Evolutionary conservation across 2,888 invertebrate species (phyloP), one percentile per base, ranked within the genome.

Genomic region (Lathronympha strigana): DNA sequence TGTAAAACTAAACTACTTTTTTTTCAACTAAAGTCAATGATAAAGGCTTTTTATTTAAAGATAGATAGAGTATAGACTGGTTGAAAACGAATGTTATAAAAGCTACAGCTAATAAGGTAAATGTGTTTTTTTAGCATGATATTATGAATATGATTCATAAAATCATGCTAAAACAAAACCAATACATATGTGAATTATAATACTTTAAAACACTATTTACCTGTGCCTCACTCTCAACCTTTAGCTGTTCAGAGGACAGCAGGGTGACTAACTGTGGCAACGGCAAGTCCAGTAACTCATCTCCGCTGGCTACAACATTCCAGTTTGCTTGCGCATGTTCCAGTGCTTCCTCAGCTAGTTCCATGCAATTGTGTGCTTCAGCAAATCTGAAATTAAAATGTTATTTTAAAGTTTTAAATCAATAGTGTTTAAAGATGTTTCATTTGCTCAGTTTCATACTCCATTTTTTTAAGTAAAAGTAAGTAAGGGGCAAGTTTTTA

Each of bases 191-290:
- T 5, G 31, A 51, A 51, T 5, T 40, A 4, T 4, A 19, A 43
- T 43, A 19, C 45, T 63, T 61, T 45, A 4, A 40, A 25, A 38
- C n/a, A 57, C 28, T 21, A 51, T 66, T 61, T 74, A 97, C 97
- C 94, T 98, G 97, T 78, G 95, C 95, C 92, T 98, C 98, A 71
- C 95, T 96, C 80, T 98, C 97, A 61, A 98, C 96, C 80, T 95
- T 95, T 62, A 98, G 93, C 81, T 96, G 94, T 90, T 98, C 98
- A 68, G 97, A 97, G 73, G 95, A 94, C 60, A 98, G 89, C 73
- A 98, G 93, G 73, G 94, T 94, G 67, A 96, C 93, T 58, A 98
- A 90, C 77, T 95, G 93, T 72, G 95, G 94, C 78, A 96, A 94
- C 23, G 97, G 96, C 69, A 98, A 89, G 74, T 97, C 96, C 69